Base-by-base conservation (phyloP, 2,888 invertebrate species). In the Venustoraphidia nigricollis region DNA sequence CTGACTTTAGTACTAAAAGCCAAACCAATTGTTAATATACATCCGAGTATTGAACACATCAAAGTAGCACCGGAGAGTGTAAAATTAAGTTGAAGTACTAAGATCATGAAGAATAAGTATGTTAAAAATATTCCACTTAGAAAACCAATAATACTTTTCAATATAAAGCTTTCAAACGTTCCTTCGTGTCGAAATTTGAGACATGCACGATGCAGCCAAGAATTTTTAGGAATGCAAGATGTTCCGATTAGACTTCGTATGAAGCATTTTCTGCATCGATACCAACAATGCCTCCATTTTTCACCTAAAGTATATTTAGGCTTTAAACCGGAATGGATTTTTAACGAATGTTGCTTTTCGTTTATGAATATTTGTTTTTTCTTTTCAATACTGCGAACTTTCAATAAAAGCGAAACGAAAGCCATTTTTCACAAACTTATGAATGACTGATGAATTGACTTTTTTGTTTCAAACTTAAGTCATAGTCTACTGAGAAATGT, bases 101-200 rank as follows among this genome's bases (percentile, higher is more conserved):
- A 75, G 59, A 82, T 79, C 60, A 79, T 68, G 58, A 81, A 81
- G 57, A 80, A 75, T 38, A 81, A 62, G 57, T 80, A 79, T 1
- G 81, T 81, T 42, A 82, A 61, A 10, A 77, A 53, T 42, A 80
- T 70, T 1, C 83, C 83, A 14, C 76, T 72, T 1, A 79, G 52
- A 54, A 83, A 82, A 1, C 83, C 84, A 10, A 77, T 56, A 1
- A 78, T 52, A 58, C 81, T 81, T 58, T 79, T 83, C 13, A 76
- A 47, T 3, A 79, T 61, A 52, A 74, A 79, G 62, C 82, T 80
- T 54, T 72, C 71, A 47, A 71, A 66, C 56, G 79, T 68, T 58
- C 80, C 65, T 58, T 75, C 63, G 59, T 71, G 58, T 60, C 68
- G 56, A 57, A 76, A 9, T 59, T 73, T 58, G 45, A 62, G 64